Conservation (phyloP, 2,888 invertebrate genomes). For the Maniola hyperantus region DNA sequence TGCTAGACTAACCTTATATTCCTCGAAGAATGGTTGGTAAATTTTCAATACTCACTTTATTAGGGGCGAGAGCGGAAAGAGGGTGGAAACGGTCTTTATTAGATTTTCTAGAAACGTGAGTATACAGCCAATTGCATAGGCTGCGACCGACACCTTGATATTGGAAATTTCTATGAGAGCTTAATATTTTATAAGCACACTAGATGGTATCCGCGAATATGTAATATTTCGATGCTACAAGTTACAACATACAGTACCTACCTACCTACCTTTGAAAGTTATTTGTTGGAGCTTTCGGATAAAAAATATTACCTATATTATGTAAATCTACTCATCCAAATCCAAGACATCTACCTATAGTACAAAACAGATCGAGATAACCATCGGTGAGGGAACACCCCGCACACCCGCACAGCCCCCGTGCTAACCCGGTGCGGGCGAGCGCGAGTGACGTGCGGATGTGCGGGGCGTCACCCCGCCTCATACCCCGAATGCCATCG, state of each 20-base stretch:
- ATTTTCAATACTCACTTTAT: constrained; percentile 84
- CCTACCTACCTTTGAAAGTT: no score
- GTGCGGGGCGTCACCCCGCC: no score
- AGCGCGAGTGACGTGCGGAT: no score
- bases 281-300: background rate
- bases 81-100: constrained; percentile 78
- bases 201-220: constrained; percentile 13
- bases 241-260: no score
- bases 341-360: no score
- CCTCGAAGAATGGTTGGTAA: constrained; percentile 81
- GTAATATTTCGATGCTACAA: background rate
- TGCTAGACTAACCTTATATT: constrained; percentile 76
- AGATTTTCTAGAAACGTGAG: constrained; percentile 78
- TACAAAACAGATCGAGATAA: no score
- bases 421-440: no score
- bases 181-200: constrained; percentile 12
- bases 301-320: no score
- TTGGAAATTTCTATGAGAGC: constrained; percentile 49
- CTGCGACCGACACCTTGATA: constrained; percentile 64
- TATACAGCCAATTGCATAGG: constrained; percentile 60
- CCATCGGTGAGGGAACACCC: no score
- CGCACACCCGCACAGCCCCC: no score
- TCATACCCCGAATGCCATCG: no score
- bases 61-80: constrained; percentile 73
- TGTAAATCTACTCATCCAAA: no score